phyloP scores from a whole-genome alignment of 2,113 vertebrate species.

The Indri indri region DNA sequence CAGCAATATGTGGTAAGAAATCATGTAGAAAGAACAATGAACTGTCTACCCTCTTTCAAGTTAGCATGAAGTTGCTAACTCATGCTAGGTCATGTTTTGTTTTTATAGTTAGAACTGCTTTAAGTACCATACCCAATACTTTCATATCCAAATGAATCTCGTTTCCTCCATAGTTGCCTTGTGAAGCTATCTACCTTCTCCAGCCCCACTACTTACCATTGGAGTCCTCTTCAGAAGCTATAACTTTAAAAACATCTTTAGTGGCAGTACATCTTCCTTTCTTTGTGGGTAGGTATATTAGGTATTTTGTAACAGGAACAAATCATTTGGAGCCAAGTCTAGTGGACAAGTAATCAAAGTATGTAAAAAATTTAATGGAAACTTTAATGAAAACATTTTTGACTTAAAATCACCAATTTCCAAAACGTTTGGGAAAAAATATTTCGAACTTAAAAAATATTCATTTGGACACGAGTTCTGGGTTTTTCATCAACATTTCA shows the following conservation, averaged over 20 bases:
- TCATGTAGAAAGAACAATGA: background rate
- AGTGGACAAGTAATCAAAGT: background rate
- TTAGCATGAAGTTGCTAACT: background rate
- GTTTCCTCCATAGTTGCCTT: background rate
- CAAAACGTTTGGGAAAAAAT: background rate
- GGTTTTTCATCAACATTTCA: background rate
- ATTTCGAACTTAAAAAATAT: background rate
- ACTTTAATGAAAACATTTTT: background rate
- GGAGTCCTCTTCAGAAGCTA: background rate
- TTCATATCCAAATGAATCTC: background rate
- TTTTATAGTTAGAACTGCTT: background rate
- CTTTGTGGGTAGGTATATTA: background rate
- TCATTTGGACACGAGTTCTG: background rate
- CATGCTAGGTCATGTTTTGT: background rate
- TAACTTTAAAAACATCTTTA: background rate
- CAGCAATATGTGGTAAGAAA: background rate
- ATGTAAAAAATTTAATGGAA: background rate
- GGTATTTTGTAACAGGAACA: constrained; percentile 1
- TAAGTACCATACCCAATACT: background rate
- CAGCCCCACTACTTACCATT: background rate
- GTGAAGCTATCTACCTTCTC: background rate
- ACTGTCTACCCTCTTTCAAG: background rate
- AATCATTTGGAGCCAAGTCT: constrained; percentile 27
- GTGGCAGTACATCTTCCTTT: background rate
- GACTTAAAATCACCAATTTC: background rate